Conservation (phyloP, 2,888 invertebrate species). For the Hypomecis atomaria region DNA sequence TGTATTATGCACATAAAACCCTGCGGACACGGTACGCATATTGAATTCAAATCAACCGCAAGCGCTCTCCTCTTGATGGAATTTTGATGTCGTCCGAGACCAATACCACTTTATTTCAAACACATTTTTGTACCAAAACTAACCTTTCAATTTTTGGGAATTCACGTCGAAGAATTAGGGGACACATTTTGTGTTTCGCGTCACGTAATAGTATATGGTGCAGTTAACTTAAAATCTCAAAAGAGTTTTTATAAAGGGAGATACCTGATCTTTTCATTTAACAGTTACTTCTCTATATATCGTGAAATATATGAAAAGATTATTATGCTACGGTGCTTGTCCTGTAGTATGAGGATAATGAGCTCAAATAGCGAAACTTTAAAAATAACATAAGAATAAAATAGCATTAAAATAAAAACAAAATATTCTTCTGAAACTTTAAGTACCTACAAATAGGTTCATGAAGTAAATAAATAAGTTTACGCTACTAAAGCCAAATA, state of each 20-base stretch:
- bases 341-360: no score
- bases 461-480: no score
- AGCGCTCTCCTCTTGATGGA: conserved; percentile 65
- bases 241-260: no score
- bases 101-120: conserved; percentile 41
- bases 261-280: no score
- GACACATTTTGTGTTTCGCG: background rate
- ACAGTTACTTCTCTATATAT: no score
- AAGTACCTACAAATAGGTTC: no score
- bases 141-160: conserved; percentile 33
- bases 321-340: no score
- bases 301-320: no score
- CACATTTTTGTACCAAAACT: conserved; percentile 37
- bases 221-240: background rate
- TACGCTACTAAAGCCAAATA: background rate
- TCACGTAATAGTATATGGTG: background rate
- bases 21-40: conserved; percentile 59
- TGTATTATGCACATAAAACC: conserved; percentile 53
- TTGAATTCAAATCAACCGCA: conserved; percentile 71
- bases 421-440: no score
- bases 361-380: no score
- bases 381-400: no score
- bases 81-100: conserved; percentile 68
- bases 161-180: background rate
- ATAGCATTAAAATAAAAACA: no score